These are phyloP conservation scores for Eulemur albifrons DNA, from an alignment of 2,797 vertebrate species.

Conservation along the genomic window DNA sequence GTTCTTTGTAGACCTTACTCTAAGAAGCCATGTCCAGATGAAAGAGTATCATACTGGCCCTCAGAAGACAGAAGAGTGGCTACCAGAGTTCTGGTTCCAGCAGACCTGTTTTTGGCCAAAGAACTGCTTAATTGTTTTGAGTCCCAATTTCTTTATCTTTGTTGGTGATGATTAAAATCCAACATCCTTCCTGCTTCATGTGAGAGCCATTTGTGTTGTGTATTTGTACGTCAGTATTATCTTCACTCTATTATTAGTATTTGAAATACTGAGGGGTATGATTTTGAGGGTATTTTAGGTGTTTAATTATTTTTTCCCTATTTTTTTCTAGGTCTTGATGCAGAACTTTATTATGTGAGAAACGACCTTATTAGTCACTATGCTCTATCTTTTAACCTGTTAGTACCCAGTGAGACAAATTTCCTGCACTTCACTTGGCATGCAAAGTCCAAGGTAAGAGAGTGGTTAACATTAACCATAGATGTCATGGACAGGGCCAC, in stretches of 20 bases:
- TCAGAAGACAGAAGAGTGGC: background rate
- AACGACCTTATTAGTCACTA: conserved; percentile 95
- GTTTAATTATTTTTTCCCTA: conserved; percentile 24
- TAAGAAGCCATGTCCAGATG: background rate
- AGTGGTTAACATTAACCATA: background rate
- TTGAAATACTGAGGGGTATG: background rate
- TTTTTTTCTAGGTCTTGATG: conserved; percentile 92
- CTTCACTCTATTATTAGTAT: background rate
- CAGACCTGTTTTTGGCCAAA: background rate
- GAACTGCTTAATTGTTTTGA: background rate
- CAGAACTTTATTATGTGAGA: conserved; percentile 96
- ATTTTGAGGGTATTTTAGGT: conserved; percentile 33
- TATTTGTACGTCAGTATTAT: background rate
- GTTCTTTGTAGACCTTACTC: background rate
- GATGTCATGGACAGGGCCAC: background rate
- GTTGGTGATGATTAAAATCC: background rate
- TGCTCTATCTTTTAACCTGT: conserved; percentile 96
- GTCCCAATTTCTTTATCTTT: background rate
- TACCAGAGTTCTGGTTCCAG: background rate
- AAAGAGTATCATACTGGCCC: background rate
- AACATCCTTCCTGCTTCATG: background rate
- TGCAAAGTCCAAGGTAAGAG: conserved; percentile 87
- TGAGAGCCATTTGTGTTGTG: background rate
- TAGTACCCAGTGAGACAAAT: conserved; percentile 95
- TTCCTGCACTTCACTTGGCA: conserved; percentile 97